Evolutionary conservation across 2,888 invertebrate species (phyloP).

Genomic region (Sussaba pulchella): DNA sequence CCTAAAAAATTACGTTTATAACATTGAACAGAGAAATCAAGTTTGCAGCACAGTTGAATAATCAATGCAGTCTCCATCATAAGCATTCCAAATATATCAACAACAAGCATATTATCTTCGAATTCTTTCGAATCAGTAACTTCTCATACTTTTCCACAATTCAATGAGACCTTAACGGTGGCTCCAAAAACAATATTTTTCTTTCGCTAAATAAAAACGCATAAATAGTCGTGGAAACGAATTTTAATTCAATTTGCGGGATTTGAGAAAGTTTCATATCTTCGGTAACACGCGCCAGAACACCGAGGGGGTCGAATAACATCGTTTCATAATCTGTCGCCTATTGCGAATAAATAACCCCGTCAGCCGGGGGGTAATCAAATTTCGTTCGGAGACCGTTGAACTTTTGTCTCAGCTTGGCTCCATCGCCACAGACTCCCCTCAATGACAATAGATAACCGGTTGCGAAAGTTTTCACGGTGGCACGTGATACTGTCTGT

Average conservation of each 20-base stretch:
- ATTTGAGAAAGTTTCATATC: slow-evolving; percentile 13
- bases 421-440: not conserved
- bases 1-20: no score
- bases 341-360: slow-evolving; percentile 76
- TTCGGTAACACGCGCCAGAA: not conserved
- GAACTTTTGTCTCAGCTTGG: slow-evolving; percentile 72
- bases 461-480: slow-evolving; percentile 53
- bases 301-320: slow-evolving; percentile 55
- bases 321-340: slow-evolving; percentile 79
- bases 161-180: not conserved
- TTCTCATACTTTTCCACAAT: not conserved
- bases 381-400: slow-evolving; percentile 66
- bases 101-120: no score
- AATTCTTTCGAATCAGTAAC: no score
- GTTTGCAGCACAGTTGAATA: no score
- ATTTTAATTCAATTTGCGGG: not conserved
- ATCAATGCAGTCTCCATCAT: no score
- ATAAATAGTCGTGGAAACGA: slow-evolving; percentile 11
- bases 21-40: no score
- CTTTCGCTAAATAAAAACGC: not conserved
- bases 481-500: slow-evolving; percentile 74
- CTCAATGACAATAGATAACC: slow-evolving; percentile 71
- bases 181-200: not conserved
- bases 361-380: slow-evolving; percentile 75
- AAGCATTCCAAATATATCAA: no score